Evolutionary conservation across 1,140 invertebrate species (phyloP), one percentile per base, ranked within the genome.

Genomic region (Caenorhabditis tropicalis): DNA sequence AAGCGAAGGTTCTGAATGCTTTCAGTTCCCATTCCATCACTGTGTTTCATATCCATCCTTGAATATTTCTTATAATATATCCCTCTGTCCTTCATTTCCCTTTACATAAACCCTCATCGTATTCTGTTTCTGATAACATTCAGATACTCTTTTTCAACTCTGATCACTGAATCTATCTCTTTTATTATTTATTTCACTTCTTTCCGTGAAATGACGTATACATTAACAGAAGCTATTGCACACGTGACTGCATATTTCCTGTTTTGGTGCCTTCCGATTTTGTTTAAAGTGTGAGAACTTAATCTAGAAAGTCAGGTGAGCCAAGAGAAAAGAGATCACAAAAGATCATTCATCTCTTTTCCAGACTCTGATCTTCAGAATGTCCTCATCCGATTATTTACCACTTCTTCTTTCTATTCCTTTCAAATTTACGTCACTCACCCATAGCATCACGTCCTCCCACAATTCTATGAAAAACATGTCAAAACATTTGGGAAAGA

Each of bases 401-500:
- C 53, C 53, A n/a, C n/a, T n/a, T n/a, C n/a, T 31, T n/a, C 49
- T n/a, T 4, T 58, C 53, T 10, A 7, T 15, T 9, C 29, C 24
- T 27, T 58, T 58, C 27, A 58, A 58, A 58, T 58, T 27, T 58
- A 29, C 53, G 53, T 58, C 53, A 58, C n/a, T 58, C 53, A 29
- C 27, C 53, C 49, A 51, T 51, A n/a, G 53, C 53, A 58, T 58
- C 53, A 58, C 53, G 29, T 58, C 53, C 53, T 29, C 53, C 53
- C 53, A 58, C 53, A 58, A 58, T 58, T 58, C 53, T n/a, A 29
- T 58, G 53, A 58, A 58, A 58, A 58, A 58, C 53, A 58, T 58
- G 53, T 58, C 21, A 58, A 58, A 29, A 58, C 53, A 58, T 58
- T 58, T 58, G 53, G 27, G 27, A n/a, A n/a, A n/a, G 16, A 21